A percentile compares a stretch with the other conserved stretches of the same genome.
These are phyloP conservation scores for Parnassius mnemosyne DNA, from an alignment of 2,888 invertebrate genomes.

Conservation along the genomic window DNA sequence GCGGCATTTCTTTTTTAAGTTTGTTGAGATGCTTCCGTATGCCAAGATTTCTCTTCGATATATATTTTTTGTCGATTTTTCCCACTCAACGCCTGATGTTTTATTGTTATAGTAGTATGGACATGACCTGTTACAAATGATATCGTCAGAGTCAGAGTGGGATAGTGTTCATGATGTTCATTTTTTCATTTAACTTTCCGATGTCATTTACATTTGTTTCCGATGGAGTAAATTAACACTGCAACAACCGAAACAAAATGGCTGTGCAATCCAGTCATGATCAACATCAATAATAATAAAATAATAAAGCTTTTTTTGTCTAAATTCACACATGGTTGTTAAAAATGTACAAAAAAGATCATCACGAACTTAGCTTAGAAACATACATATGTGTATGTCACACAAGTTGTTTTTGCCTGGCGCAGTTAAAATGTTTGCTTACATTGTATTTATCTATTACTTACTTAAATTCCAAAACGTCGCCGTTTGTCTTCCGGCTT, in stretches of 20 bases:
- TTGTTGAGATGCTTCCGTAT: neutral
- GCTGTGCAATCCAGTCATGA: too few relatives aligned
- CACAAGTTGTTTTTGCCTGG: too few relatives aligned
- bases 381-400: too few relatives aligned
- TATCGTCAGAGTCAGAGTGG: conserved; percentile 5
- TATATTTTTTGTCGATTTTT: neutral
- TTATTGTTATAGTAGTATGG: neutral
- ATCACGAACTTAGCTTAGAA: too few relatives aligned
- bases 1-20: too few relatives aligned
- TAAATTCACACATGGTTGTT: too few relatives aligned
- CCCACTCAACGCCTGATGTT: too few relatives aligned
- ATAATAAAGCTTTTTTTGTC: too few relatives aligned
- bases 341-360: too few relatives aligned
- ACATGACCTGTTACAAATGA: neutral
- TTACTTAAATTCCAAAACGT: conserved; percentile 20
- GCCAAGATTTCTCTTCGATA: neutral
- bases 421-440: neutral
- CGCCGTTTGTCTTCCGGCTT: conserved; percentile 19
- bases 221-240: conserved; percentile 29
- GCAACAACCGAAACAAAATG: conserved; percentile 14
- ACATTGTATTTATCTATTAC: conserved; percentile 15
- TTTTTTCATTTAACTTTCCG: conserved; percentile 9
- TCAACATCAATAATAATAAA: too few relatives aligned
- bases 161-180: conserved; percentile 10
- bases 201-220: conserved; percentile 21